Percentiles rank a stretch among this genome's conserved stretches.
These are phyloP conservation scores for Nemoura dubitans DNA, from an alignment of 2,888 invertebrate genomes.

Conservation along the genomic window DNA sequence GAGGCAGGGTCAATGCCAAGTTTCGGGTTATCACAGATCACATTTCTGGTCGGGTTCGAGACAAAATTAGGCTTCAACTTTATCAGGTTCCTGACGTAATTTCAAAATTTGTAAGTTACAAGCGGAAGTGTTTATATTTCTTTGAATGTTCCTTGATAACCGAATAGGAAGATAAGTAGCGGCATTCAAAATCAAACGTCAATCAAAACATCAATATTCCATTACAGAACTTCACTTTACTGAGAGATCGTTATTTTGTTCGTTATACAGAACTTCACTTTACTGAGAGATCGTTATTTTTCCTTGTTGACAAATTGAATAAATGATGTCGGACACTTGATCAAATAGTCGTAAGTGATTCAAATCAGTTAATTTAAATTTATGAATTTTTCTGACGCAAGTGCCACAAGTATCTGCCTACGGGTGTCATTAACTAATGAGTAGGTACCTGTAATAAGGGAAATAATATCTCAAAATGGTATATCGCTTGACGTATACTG, in stretches of 20 bases:
- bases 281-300: background rate
- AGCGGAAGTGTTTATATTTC: background rate
- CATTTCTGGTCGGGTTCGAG: background rate
- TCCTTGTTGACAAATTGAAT: background rate
- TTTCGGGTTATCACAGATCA: background rate
- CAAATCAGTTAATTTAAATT: too few relatives aligned
- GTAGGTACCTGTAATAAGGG: too few relatives aligned
- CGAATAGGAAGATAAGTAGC: background rate
- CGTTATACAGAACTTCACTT: background rate
- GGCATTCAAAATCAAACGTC: background rate
- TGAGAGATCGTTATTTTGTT: too few relatives aligned
- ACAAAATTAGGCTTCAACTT: background rate
- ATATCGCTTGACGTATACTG: too few relatives aligned
- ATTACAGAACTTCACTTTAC: background rate
- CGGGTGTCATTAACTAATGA: too few relatives aligned
- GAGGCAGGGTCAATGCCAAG: background rate
- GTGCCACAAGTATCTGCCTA: too few relatives aligned
- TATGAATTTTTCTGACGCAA: too few relatives aligned
- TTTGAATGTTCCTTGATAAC: background rate
- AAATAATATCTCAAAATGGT: too few relatives aligned
- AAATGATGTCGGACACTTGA: too few relatives aligned
- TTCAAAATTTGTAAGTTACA: too few relatives aligned
- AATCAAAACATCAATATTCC: background rate
- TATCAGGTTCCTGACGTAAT: too few relatives aligned
- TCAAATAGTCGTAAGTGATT: too few relatives aligned